Percentiles rank a stretch among this genome's conserved stretches.
These are phyloP conservation scores for Myodes glareolus DNA, from an alignment of 2,113 vertebrate species.

Conservation along the genomic window DNA sequence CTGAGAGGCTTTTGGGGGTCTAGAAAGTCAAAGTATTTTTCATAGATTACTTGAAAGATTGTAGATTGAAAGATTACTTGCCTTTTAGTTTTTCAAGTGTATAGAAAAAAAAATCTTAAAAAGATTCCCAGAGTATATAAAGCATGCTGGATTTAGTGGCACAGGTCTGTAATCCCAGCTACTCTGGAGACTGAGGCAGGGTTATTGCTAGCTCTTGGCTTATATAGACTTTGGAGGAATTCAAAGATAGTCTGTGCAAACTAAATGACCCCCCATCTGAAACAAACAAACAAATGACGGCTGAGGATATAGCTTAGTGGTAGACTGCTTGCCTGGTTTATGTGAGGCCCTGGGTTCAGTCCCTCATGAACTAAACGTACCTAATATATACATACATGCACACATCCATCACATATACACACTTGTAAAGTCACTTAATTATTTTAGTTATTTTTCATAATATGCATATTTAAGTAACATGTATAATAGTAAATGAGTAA, in stretches of 20 bases:
- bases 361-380: not conserved
- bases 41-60: not conserved
- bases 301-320: not conserved
- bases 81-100: not conserved
- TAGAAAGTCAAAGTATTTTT: conserved; percentile 8
- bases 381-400: not conserved
- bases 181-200: not conserved
- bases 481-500: not conserved
- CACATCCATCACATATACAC: not conserved
- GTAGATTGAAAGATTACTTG: not conserved
- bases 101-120: not conserved
- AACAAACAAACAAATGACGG: not conserved
- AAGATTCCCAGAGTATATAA: too few species aligned
- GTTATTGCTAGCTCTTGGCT: not conserved
- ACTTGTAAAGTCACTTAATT: not conserved
- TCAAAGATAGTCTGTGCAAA: not conserved
- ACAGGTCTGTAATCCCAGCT: not conserved
- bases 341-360: not conserved
- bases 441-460: not conserved
- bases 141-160: not conserved
- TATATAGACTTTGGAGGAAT: not conserved
- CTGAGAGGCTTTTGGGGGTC: not conserved
- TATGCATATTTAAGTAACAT: not conserved
- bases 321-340: not conserved
- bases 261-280: not conserved